Evolutionary conservation across 2,888 invertebrate genomes (phyloP), one percentile per base, ranked within the genome.

Genomic region (Rhyacophila evoluta): DNA sequence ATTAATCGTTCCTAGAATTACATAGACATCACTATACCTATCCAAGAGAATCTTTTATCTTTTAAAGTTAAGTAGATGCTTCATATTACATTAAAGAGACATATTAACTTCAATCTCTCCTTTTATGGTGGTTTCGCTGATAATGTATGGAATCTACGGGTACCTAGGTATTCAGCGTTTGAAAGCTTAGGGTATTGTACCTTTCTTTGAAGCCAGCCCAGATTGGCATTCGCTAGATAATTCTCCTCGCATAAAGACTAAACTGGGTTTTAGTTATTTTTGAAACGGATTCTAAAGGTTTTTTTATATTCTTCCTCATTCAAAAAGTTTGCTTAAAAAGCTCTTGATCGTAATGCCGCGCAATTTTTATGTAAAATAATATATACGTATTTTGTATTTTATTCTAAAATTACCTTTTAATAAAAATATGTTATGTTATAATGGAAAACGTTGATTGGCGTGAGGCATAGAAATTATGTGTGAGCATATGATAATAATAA

Each of bases 31-130:
- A 75, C 75, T 38, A 75, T 72, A 37, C 67, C 25, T 28, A 72
- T 55, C 55, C 25, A 55, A 25, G 55, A 55, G 25, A 55, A 55
- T 55, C 75, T 75, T 76, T 79, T 79, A 79, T 79, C 79, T 79
- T 75, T 76, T 76, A 72, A 72, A 72, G 70, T 36, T 69, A 72
- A 55, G 39, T 70, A 79, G 55, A 69, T 75, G 39, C 75, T 75
- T 72, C 74, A 79, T 75, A 75, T 69, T 39, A 75, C 39, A 72
- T 75, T 75, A 76, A 33, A 36, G 75, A 33, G 67, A 37, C 70
- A 75, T 75, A 79, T 75, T 55, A 72, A 72, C 55, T 74, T 39
- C 68, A 67, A 39, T 74, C 72, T 67, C 70, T 72, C 79, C 75
- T 75, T 77, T 77, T 72, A 55, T 77, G 27, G 72, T 19, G 72